A percentile compares a stretch with the other conserved stretches of the same genome.
phyloP scores from a whole-genome alignment of 2,888 invertebrate species.

The Cantharis rustica region DNA sequence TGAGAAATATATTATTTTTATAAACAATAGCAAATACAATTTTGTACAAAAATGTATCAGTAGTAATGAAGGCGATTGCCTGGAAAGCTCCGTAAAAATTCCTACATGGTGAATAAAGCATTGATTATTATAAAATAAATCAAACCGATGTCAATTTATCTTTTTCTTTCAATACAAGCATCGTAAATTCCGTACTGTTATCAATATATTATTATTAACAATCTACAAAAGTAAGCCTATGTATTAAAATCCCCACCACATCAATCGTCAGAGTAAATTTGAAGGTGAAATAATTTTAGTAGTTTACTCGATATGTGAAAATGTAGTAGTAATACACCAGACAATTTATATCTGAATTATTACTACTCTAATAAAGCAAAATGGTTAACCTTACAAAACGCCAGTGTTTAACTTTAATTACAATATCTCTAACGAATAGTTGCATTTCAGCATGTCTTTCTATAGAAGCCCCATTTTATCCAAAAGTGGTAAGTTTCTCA shows the following conservation, averaged over 20 bases:
- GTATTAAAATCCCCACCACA: neutral
- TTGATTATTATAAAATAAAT: too few species aligned
- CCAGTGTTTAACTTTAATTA: slow-evolving; percentile 78
- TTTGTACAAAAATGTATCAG: too few species aligned
- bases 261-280: neutral
- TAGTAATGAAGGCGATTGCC: too few species aligned
- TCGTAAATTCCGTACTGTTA: too few species aligned
- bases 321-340: neutral
- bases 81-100: too few species aligned
- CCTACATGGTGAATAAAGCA: too few species aligned
- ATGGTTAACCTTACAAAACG: slow-evolving; percentile 72
- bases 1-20: too few species aligned
- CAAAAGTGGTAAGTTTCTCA: slow-evolving; percentile 69
- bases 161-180: too few species aligned
- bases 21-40: too few species aligned
- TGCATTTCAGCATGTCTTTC: slow-evolving; percentile 85
- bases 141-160: too few species aligned
- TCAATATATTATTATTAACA: too few species aligned
- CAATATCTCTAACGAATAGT: slow-evolving; percentile 82
- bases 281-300: neutral
- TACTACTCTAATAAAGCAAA: slow-evolving; percentile 16
- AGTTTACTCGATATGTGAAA: neutral
- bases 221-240: too few species aligned
- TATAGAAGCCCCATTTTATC: slow-evolving; percentile 85
- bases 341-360: neutral